Evolutionary conservation across 2,113 vertebrate species (phyloP).

Genomic region (Python bivittatus): DNA sequence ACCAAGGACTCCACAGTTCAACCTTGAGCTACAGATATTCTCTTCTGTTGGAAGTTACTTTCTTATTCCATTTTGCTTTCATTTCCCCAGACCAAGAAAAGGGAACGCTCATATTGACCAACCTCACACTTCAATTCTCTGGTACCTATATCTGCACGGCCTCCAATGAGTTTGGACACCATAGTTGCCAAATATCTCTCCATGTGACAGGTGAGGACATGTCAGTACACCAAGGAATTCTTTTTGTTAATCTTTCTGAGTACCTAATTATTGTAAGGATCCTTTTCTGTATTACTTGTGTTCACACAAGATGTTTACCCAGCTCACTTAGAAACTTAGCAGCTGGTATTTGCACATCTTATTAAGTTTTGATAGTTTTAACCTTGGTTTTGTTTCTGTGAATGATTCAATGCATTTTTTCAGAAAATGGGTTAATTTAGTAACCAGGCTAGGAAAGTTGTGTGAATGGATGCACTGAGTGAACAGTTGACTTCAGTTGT

Average conservation of each 20-base stretch:
- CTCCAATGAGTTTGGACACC: conserved; percentile 70
- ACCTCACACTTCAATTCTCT: conserved; percentile 68
- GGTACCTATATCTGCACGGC: conserved; percentile 73
- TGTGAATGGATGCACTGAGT: background rate
- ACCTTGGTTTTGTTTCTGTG: background rate
- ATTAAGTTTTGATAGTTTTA: background rate
- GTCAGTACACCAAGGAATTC: background rate
- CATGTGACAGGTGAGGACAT: conserved; percentile 65
- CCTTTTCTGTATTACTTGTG: background rate
- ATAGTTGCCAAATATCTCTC: conserved; percentile 67
- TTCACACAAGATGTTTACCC: background rate
- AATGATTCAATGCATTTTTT: background rate
- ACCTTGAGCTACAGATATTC: background rate
- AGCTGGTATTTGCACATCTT: background rate
- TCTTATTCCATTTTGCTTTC: background rate
- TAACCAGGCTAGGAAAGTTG: background rate
- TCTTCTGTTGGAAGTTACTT: background rate
- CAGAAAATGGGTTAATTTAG: background rate
- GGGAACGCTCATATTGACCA: conserved; percentile 70
- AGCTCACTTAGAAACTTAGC: background rate
- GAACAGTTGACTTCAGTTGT: background rate
- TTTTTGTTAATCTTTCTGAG: background rate
- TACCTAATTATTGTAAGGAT: background rate
- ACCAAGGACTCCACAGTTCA: background rate
- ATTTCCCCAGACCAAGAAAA: conserved; percentile 68